phyloP scores from a whole-genome alignment of 2,113 vertebrate species.

The Rhinichthys klamathensis region DNA sequence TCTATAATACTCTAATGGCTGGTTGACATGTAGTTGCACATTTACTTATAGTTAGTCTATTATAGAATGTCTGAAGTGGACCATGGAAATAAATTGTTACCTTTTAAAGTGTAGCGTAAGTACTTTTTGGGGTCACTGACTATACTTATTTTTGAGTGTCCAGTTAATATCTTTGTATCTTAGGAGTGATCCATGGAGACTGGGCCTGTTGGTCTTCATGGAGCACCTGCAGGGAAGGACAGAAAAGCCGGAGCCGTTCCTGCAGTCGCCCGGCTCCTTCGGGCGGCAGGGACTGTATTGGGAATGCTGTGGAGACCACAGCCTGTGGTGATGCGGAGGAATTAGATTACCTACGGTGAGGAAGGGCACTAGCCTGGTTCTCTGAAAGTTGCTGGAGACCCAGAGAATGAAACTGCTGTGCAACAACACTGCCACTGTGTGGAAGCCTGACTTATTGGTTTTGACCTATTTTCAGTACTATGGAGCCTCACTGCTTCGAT shows the following conservation, averaged over 20 bases:
- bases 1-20: no score
- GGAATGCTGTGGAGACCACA: constrained; percentile 70
- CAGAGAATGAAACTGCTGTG: neutral
- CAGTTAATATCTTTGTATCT: neutral
- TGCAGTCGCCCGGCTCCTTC: constrained; percentile 84
- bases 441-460: neutral
- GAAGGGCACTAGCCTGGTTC: neutral
- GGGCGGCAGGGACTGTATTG: constrained; percentile 79
- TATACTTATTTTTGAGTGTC: neutral
- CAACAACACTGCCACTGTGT: constrained; percentile 31
- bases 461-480: constrained; percentile 69
- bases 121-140: neutral
- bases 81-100: no score
- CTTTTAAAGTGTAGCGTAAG: neutral
- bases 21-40: no score
- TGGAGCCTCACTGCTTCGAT: constrained; percentile 92
- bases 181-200: constrained; percentile 81
- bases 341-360: constrained; percentile 83
- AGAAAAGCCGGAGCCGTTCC: constrained; percentile 74
- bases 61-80: no score
- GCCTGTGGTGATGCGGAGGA: constrained; percentile 78
- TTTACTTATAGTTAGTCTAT: no score
- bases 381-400: neutral
- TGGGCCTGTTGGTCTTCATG: constrained; percentile 94
- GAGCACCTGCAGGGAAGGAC: constrained; percentile 78